These are phyloP conservation scores for Pelmatolapia mariae DNA, from an alignment of 2,113 vertebrate species.

Conservation along the genomic window DNA sequence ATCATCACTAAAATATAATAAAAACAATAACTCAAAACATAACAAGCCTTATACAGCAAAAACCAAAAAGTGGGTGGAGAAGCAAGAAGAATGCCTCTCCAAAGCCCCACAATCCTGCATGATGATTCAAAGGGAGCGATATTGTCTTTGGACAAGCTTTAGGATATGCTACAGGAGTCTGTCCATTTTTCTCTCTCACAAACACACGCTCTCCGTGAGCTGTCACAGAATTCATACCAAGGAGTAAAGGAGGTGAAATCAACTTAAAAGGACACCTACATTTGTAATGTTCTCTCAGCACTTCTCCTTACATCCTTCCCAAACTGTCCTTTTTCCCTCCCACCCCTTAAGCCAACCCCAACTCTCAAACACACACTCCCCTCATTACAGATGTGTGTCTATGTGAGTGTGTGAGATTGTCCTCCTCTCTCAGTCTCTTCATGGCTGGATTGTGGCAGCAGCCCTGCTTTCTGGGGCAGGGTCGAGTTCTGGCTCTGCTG, in stretches of 20 bases:
- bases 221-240: neutral
- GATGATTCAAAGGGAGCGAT: neutral
- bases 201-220: neutral
- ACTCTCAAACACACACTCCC: constrained; percentile 11
- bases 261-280: neutral
- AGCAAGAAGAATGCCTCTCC: neutral
- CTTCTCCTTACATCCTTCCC: neutral
- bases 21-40: neutral
- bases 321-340: constrained; percentile 7
- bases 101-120: neutral
- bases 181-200: neutral
- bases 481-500: constrained; percentile 24
- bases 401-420: neutral
- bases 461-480: constrained; percentile 11
- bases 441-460: constrained; percentile 58
- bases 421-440: constrained; percentile 42
- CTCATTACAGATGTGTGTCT: neutral
- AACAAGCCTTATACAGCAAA: neutral
- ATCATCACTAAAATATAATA: neutral
- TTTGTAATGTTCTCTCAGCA: neutral
- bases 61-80: neutral
- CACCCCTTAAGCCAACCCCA: constrained; percentile 31
- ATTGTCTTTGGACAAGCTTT: constrained; percentile 16
- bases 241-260: neutral
- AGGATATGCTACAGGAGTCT: neutral